phyloP scores from a whole-genome alignment of 2,888 invertebrate species.

The Mayetiola destructor region DNA sequence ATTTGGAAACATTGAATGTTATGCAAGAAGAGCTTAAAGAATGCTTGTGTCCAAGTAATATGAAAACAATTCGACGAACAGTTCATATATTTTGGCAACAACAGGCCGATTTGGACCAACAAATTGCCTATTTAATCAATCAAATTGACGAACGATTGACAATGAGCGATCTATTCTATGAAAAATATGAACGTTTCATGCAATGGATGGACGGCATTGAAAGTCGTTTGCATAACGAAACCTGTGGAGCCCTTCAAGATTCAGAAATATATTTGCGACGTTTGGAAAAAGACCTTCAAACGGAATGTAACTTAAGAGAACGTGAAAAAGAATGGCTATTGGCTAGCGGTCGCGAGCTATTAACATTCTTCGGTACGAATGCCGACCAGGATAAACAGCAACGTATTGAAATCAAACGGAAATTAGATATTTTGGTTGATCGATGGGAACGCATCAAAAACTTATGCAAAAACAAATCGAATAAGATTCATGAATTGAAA shows the following conservation, averaged over 20 bases:
- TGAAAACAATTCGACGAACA: slow-evolving; percentile 62
- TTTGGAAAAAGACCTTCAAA: slow-evolving; percentile 57
- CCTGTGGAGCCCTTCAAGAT: slow-evolving; percentile 41
- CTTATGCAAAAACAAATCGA: slow-evolving; percentile 49
- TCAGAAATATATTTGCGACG: slow-evolving; percentile 58
- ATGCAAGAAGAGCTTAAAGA: slow-evolving; percentile 72
- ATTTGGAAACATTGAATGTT: slow-evolving; percentile 55
- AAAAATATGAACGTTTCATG: slow-evolving; percentile 47
- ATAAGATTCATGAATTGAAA: slow-evolving; percentile 56
- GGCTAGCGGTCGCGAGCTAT: slow-evolving; percentile 49
- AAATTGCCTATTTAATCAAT: slow-evolving; percentile 54
- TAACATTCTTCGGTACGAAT: slow-evolving; percentile 44
- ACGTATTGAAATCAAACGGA: slow-evolving; percentile 40
- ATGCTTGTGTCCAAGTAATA: slow-evolving; percentile 68
- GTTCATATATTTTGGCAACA: slow-evolving; percentile 67
- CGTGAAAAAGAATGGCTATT: slow-evolving; percentile 65
- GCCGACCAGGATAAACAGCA: slow-evolving; percentile 46
- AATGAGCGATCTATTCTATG: slow-evolving; percentile 54
- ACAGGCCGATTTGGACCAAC: slow-evolving; percentile 66
- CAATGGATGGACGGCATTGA: slow-evolving; percentile 59
- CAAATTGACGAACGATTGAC: slow-evolving; percentile 60
- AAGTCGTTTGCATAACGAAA: slow-evolving; percentile 45
- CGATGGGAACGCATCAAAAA: slow-evolving; percentile 54
- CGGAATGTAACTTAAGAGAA: slow-evolving; percentile 60
- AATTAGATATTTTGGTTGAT: slow-evolving; percentile 46